phyloP scores from a whole-genome alignment of 2,888 invertebrate species.

The Nephrotoma guestfalica region DNA sequence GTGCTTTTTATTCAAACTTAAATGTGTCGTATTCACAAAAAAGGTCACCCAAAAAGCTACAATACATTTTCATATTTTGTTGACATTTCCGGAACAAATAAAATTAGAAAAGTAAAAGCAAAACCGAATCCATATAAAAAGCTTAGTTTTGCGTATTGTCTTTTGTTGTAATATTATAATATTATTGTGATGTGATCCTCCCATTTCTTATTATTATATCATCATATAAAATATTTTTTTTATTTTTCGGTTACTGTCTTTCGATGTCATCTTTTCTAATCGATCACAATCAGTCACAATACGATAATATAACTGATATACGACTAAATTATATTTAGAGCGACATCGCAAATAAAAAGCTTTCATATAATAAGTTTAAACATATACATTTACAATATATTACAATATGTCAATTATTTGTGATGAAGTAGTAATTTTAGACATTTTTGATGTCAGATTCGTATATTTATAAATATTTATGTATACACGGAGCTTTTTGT shows the following conservation, averaged over 20 bases:
- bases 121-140: background rate
- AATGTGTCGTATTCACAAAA: background rate
- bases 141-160: background rate
- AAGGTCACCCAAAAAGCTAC: background rate
- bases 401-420: background rate
- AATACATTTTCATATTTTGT: background rate
- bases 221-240: background rate
- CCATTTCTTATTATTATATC: background rate
- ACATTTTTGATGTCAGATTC: background rate
- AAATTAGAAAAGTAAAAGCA: background rate
- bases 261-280: background rate
- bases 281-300: background rate
- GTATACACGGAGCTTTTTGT: no score
- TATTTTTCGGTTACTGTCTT: background rate
- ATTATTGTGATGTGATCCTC: background rate
- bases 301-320: background rate
- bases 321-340: background rate
- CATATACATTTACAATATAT: background rate
- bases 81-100: background rate
- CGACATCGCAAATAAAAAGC: background rate
- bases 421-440: background rate
- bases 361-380: background rate
- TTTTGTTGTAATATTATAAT: background rate
- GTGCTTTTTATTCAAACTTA: background rate
- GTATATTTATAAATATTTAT: background rate